Evolutionary conservation across 2,888 invertebrate genomes (phyloP).

Genomic region (Stenchaetothrips biformis): DNA sequence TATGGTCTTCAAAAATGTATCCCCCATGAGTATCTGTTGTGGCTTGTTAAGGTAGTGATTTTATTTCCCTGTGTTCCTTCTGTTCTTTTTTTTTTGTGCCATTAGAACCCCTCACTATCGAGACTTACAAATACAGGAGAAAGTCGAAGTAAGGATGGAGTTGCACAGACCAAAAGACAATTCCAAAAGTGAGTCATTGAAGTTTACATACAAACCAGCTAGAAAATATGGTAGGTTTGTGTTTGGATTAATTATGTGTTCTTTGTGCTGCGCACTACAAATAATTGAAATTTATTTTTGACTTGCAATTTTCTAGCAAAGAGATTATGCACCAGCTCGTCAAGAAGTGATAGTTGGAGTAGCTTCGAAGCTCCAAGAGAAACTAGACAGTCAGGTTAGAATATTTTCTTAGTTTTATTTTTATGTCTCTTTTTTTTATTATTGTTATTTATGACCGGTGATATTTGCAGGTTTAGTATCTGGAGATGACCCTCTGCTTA

Average conservation of each 20-base stretch:
- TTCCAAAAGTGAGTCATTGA: neutral
- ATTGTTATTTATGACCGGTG: neutral
- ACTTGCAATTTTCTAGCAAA: neutral
- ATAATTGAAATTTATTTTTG: neutral
- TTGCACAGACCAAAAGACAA: neutral
- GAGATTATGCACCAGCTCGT: neutral
- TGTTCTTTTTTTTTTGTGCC: neutral
- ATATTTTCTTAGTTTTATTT: no score
- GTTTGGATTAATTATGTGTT: neutral
- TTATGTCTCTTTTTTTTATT: no score
- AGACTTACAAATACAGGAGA: neutral
- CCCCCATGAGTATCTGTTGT: neutral
- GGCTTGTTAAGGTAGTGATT: neutral
- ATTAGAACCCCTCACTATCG: neutral
- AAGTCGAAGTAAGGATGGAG: neutral
- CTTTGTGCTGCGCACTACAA: neutral
- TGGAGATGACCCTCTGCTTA: neutral
- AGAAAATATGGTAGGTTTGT: neutral
- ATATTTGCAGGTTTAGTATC: neutral
- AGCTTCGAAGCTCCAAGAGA: neutral
- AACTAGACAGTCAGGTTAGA: neutral
- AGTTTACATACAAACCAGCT: neutral
- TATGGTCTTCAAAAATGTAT: slow-evolving; percentile 39
- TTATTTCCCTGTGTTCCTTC: neutral
- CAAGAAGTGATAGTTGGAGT: neutral